A percentile compares a stretch with the other conserved stretches of the same genome.
phyloP scores from a whole-genome alignment of 2,888 invertebrate species.

The Hirtodrosophila confusa region DNA sequence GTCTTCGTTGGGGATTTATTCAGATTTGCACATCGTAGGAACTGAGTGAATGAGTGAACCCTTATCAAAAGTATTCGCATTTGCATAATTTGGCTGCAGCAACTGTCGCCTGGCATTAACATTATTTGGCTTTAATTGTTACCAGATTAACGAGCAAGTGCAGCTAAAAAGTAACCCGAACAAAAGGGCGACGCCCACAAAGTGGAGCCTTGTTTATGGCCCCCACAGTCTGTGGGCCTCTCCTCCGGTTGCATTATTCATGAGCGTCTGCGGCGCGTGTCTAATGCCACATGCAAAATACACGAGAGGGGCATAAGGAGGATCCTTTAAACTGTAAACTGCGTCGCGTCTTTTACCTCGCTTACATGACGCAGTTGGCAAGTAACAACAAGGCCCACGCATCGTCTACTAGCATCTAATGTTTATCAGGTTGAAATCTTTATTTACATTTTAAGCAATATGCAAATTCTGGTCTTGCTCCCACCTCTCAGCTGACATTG shows the following conservation, averaged over 20 bases:
- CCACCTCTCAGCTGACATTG: constrained; percentile 3
- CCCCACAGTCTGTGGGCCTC: constrained; percentile 8
- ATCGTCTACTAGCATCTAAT: constrained; percentile 46
- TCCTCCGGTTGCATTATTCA: constrained; percentile 66
- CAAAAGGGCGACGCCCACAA: constrained; percentile 15
- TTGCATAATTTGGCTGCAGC: constrained; percentile 65
- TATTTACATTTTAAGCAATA: constrained; percentile 60
- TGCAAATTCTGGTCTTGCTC: constrained; percentile 45
- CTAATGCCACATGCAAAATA: constrained; percentile 21
- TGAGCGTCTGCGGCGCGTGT: constrained; percentile 64
- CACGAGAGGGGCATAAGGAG: constrained; percentile 3
- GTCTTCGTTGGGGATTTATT: constrained; percentile 14
- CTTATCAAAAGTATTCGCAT: constrained; percentile 47
- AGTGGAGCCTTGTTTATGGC: constrained; percentile 57
- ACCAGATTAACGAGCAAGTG: constrained; percentile 27
- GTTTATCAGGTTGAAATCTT: constrained; percentile 50
- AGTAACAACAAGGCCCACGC: constrained; percentile 45
- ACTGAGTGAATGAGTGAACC: constrained; percentile 28
- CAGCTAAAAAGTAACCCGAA: constrained; percentile 10
- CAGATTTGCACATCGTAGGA: constrained; percentile 18
- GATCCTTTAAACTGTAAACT: constrained; percentile 34
- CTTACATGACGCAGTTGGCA: constrained; percentile 54
- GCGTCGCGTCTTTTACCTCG: constrained; percentile 37
- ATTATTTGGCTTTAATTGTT: constrained; percentile 64
- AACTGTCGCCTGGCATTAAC: constrained; percentile 61